A percentile compares a stretch with the other conserved stretches of the same genome.
Conservation (phyloP, 2,113 vertebrate species). For the Corythornis vintsioides region DNA sequence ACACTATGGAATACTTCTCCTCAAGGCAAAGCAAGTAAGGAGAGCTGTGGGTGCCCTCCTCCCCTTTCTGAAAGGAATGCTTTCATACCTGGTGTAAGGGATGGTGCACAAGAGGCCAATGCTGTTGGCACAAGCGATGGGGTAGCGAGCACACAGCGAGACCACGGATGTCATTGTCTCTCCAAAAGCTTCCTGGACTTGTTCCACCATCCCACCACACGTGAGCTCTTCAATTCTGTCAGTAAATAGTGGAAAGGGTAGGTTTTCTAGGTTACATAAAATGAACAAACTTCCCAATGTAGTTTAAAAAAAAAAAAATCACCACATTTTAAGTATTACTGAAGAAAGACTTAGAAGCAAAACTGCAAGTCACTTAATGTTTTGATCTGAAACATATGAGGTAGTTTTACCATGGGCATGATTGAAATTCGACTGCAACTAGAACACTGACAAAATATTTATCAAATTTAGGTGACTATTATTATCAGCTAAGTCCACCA, state of each 20-base stretch:
- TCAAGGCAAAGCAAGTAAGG: background rate
- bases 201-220: conserved; percentile 97
- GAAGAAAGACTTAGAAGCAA: background rate
- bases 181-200: conserved; percentile 97
- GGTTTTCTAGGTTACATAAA: background rate
- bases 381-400: background rate
- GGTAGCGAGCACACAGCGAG: conserved; percentile 94
- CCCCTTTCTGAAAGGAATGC: background rate
- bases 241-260: background rate
- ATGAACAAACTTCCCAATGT: background rate
- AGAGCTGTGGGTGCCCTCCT: background rate
- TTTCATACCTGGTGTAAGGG: conserved; percentile 90
- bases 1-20: background rate
- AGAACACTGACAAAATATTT: background rate
- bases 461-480: background rate
- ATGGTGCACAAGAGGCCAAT: conserved; percentile 96
- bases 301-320: background rate
- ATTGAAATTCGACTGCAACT: background rate
- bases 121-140: conserved; percentile 97
- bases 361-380: background rate
- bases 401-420: background rate
- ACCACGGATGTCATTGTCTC: conserved; percentile 99
- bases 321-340: background rate
- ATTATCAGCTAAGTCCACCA: background rate
- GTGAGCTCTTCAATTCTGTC: conserved; percentile 93